Evolutionary conservation across 1,140 invertebrate genomes (phyloP), one percentile per base, ranked within the genome.

Genomic region (Leptonema lineaticorne): DNA sequence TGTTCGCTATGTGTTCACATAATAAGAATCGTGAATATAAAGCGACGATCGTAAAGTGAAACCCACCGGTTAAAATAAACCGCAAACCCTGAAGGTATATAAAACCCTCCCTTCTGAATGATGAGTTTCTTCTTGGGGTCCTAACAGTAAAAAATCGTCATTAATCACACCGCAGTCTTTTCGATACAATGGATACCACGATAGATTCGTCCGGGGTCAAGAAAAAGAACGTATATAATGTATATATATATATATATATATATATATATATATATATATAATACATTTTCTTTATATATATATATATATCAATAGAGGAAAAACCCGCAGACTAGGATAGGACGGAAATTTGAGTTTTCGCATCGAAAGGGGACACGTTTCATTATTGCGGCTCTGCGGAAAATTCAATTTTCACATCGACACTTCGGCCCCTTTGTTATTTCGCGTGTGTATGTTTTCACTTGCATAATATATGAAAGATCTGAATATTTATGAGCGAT

Each of bases 111-210:
- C 2, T 28, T 29, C 26, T 58, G 56, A 28, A 18, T 27, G 56
- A 58, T 58, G 28, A 30, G 27, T 27, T 58, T 58, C 24, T 4
- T 27, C 22, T n/a, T n/a, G 37, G 37, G 9, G 37, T 14, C 37
- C 37, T 1, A 41, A 41, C 37, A 41, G 11, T 41, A 41, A 41
- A 41, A 41, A 41, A 29, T 14, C 3, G 56, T 18, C 26, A 58
- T 58, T 58, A 58, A 58, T 58, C 56, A 58, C 56, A 30, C 4
- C 24, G 26, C 14, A 27, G 56, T 9, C 37, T 28, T 28, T 58
- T 22, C 28, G 56, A 58, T 58, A 58, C 56, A 58, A 58, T 58
- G 20, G 56, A 28, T 7, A 48, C 20, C 28, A 11, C 24, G 56
- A 16, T 16, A 26, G 56, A 27, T 58, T n/a, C 37, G 37, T 16